These are phyloP conservation scores for Acanthacorydalis orientalis DNA, from an alignment of 2,888 invertebrate genomes.

Conservation along the genomic window DNA sequence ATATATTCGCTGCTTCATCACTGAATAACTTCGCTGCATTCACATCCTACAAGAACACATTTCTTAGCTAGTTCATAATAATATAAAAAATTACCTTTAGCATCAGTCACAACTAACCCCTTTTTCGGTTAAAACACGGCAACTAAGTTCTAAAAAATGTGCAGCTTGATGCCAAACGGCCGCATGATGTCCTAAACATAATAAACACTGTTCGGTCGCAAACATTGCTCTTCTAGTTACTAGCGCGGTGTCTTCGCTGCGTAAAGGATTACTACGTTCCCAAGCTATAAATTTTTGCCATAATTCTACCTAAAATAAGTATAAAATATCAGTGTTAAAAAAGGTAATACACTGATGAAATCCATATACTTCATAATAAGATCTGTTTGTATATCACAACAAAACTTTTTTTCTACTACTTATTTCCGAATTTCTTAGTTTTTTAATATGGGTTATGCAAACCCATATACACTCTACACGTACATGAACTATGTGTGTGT, in stretches of 20 bases:
- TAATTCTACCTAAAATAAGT: slow-evolving; percentile 61
- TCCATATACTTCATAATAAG: too few relatives aligned
- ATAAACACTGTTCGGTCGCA: slow-evolving; percentile 92
- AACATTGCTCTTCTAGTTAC: slow-evolving; percentile 93
- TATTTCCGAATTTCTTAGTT: too few relatives aligned
- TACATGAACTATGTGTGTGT: too few relatives aligned
- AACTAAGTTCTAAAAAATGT: slow-evolving; percentile 87
- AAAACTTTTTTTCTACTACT: too few relatives aligned
- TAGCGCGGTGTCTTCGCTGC: slow-evolving; percentile 88
- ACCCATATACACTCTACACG: too few relatives aligned
- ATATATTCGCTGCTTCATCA: slow-evolving; percentile 88
- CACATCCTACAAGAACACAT: slow-evolving; percentile 51
- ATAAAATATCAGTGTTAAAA: slow-evolving; percentile 2
- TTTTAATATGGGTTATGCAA: too few relatives aligned
- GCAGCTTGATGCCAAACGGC: slow-evolving; percentile 99
- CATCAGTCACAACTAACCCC: slow-evolving; percentile 45
- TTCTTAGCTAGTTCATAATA: background rate
- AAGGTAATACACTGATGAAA: background rate
- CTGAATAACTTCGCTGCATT: slow-evolving; percentile 83
- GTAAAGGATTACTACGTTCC: slow-evolving; percentile 91
- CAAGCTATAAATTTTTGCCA: slow-evolving; percentile 99
- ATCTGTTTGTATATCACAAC: too few relatives aligned
- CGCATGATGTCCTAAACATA: slow-evolving; percentile 93
- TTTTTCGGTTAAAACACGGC: slow-evolving; percentile 85
- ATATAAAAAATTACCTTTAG: slow-evolving; percentile 4